Base-by-base conservation (phyloP, 2,113 vertebrate genomes). In the Pygoscelis adeliae region DNA sequence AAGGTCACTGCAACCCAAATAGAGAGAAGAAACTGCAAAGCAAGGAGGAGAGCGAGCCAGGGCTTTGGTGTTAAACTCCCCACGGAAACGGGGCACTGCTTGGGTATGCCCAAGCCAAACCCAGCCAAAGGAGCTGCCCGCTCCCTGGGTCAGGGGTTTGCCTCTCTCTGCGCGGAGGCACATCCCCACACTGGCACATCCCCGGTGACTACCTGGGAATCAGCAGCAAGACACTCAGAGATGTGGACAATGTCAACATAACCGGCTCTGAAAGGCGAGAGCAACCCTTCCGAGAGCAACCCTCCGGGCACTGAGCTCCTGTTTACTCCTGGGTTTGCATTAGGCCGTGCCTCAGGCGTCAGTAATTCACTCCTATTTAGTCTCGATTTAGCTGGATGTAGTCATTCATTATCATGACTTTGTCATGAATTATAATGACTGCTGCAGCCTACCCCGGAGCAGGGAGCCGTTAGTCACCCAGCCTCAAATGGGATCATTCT, bases 161-260 rank as follows among this genome's bases (percentile, higher is more conserved):
- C 52, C 52, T 36, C 27, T 29, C 40, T 40, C 38, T 21, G 9
- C 1, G 4, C 34, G 15, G 36, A 11, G 15, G 30, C 50, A 18
- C 7, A 1, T 14, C 52, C 17, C 32, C 46, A 16, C 4, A 1
- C 46, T 6, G 40, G 29, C n/a, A 19, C 26, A 13, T 8, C 22
- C 30, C n/a, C 3, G 1, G 38, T 0, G 18, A 42, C 10, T 0
- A 6, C 62, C 36, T 3, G 7, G 49, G 62, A 66, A 32, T 3
- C 18, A 1, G 44, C 53, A 74, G 14, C 5, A 2, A 26, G 44
- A 8, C 16, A 53, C 72, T 61, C 26, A 5, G 4, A 11, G 62
- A 23, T 1, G 14, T 1, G 44, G 29, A 10, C 21, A 61, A 4
- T 1, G 18, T 23, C 66, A 27, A 2, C 7, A 2, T 1, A 20